phyloP scores from a whole-genome alignment of 2,113 vertebrate genomes.

The Pangasianodon gigas region DNA sequence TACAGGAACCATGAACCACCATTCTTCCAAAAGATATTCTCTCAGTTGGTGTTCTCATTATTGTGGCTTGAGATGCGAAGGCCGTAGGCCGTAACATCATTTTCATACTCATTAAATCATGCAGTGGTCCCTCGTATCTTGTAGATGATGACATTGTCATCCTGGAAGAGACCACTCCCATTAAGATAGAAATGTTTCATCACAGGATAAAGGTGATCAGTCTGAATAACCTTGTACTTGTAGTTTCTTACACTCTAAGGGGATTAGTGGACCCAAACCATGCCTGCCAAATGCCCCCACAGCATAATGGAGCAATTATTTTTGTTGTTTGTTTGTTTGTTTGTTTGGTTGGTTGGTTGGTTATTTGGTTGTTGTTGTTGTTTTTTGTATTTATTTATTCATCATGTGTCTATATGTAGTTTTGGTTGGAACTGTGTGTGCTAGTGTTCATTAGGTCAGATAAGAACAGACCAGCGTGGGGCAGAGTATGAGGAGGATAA shows the following conservation, averaged over 20 bases:
- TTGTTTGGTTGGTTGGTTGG: not conserved
- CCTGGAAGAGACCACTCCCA: not conserved
- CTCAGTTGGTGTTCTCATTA: not conserved
- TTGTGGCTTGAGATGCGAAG: not conserved
- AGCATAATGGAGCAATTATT: not conserved
- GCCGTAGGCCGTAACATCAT: not conserved
- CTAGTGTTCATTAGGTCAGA: slow-evolving; percentile 5
- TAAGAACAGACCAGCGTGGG: not conserved
- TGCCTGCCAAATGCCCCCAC: not conserved
- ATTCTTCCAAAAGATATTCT: not conserved
- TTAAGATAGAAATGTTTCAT: not conserved
- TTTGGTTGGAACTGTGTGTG: not conserved
- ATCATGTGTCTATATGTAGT: not conserved
- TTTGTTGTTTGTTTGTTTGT: not conserved
- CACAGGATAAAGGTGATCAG: not conserved
- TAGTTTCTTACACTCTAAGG: too few species aligned
- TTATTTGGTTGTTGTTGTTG: not conserved
- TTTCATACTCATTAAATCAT: not conserved
- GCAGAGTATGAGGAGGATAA: slow-evolving; percentile 14
- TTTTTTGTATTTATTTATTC: not conserved
- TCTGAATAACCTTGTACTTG: not conserved
- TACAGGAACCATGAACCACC: not conserved
- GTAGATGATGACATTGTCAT: not conserved
- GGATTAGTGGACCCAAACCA: not conserved
- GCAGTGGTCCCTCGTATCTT: not conserved